Conservation (phyloP, 2,888 invertebrate genomes). For the Metopia argyrocephala region DNA sequence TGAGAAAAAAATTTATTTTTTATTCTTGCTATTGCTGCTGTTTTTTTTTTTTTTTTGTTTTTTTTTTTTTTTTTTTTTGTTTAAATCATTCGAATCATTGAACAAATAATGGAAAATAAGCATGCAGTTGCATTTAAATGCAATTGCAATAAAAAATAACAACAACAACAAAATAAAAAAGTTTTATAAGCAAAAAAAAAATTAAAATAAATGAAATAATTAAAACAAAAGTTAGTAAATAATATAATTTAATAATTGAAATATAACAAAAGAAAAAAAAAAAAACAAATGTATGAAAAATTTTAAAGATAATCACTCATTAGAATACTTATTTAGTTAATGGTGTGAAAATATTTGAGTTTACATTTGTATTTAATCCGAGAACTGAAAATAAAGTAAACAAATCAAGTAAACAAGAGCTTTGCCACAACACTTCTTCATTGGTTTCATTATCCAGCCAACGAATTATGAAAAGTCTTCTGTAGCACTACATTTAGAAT, state of each 20-base stretch:
- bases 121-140: slow-evolving; percentile 39
- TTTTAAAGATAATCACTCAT: slow-evolving; percentile 11
- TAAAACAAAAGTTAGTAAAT: slow-evolving; percentile 8
- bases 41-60: not conserved
- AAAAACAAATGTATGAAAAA: not conserved
- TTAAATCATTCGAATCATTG: slow-evolving; percentile 21
- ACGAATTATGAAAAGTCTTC: too few species aligned
- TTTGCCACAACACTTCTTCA: too few species aligned
- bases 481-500: too few species aligned
- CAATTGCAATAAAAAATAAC: too few species aligned
- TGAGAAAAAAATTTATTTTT: slow-evolving; percentile 45
- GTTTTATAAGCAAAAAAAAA: slow-evolving; percentile 11
- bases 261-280: slow-evolving; percentile 22
- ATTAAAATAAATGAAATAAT: not conserved
- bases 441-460: too few species aligned
- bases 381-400: too few species aligned
- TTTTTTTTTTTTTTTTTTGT: slow-evolving; percentile 18
- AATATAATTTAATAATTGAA: slow-evolving; percentile 36
- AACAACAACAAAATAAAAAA: slow-evolving; percentile 24
- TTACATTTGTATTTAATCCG: too few species aligned
- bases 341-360: slow-evolving; percentile 12
- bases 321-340: slow-evolving; percentile 48
- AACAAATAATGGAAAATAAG: slow-evolving; percentile 26
- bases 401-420: too few species aligned
- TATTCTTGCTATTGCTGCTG: slow-evolving; percentile 6